A percentile compares a stretch with the other conserved stretches of the same genome.
These are phyloP conservation scores for Spialia ferax DNA, from an alignment of 2,888 invertebrate genomes.

Conservation along the genomic window DNA sequence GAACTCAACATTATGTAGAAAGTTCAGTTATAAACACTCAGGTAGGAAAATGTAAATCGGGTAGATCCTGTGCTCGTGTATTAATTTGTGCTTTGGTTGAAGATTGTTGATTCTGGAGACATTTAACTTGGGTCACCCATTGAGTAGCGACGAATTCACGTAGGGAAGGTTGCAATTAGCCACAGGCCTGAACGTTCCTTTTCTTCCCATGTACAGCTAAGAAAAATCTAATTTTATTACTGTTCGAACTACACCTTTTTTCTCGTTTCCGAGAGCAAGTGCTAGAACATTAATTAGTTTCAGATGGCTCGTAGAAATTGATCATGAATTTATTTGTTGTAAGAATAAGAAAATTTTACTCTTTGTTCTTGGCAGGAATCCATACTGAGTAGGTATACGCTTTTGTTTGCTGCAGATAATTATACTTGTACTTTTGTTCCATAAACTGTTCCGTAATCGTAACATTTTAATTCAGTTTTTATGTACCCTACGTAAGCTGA, in stretches of 20 bases:
- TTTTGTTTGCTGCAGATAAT: not conserved
- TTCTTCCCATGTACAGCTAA: not conserved
- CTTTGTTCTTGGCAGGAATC: conserved; percentile 20
- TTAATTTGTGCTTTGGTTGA: no score
- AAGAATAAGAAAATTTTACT: conserved; percentile 43
- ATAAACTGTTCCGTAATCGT: no score
- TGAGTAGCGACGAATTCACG: no score
- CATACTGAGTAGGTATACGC: not conserved
- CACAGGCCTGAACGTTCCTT: not conserved
- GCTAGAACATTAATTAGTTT: conserved; percentile 50
- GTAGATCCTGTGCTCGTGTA: no score
- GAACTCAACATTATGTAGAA: no score
- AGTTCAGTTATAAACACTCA: no score
- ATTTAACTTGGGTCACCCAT: no score
- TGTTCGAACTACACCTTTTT: conserved; percentile 32
- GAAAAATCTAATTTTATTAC: conserved; percentile 10
- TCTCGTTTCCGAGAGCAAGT: conserved; percentile 40
- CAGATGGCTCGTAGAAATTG: conserved; percentile 42
- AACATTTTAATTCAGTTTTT: no score
- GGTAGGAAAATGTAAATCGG: no score
- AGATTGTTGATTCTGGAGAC: no score
- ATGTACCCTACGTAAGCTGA: no score
- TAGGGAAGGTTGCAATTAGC: not conserved
- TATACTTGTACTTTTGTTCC: not conserved
- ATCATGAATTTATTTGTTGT: conserved; percentile 46